A percentile compares a stretch with the other conserved stretches of the same genome.
phyloP scores from a whole-genome alignment of 2,888 invertebrate genomes.

The Volucella inanis region DNA sequence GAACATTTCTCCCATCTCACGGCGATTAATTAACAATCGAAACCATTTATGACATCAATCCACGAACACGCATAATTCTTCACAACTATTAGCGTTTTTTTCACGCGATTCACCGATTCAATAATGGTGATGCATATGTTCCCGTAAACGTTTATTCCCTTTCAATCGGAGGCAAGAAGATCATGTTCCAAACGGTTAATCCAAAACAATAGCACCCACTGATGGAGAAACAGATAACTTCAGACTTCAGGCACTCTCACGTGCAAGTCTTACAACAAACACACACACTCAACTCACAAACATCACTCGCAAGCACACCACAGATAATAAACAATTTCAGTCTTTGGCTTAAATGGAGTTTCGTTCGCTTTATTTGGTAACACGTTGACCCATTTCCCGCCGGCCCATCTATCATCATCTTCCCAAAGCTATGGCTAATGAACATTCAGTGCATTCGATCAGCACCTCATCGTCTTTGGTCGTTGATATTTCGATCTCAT shows the following conservation, averaged over 20 bases:
- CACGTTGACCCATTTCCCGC: slow-evolving; percentile 58
- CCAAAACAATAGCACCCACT: background rate
- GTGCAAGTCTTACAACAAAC: background rate
- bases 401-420: slow-evolving; percentile 65
- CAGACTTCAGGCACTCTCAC: background rate
- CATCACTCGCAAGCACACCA: slow-evolving; percentile 12
- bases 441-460: slow-evolving; percentile 89
- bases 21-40: background rate
- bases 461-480: slow-evolving; percentile 82
- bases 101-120: slow-evolving; percentile 6
- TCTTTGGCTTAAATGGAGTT: slow-evolving; percentile 41
- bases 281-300: background rate
- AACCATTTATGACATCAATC: slow-evolving; percentile 17
- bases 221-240: too few relatives aligned
- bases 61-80: slow-evolving; percentile 4
- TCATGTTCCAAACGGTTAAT: slow-evolving; percentile 20
- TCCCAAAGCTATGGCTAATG: slow-evolving; percentile 85
- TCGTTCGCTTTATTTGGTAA: slow-evolving; percentile 58
- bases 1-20: background rate
- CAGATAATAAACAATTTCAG: slow-evolving; percentile 36
- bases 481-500: slow-evolving; percentile 63
- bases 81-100: slow-evolving; percentile 18
- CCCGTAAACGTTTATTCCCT: slow-evolving; percentile 1
- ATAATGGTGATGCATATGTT: slow-evolving; percentile 15
- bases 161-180: background rate